phyloP scores from a whole-genome alignment of 2,797 vertebrate species.

The Artibeus lituratus region DNA sequence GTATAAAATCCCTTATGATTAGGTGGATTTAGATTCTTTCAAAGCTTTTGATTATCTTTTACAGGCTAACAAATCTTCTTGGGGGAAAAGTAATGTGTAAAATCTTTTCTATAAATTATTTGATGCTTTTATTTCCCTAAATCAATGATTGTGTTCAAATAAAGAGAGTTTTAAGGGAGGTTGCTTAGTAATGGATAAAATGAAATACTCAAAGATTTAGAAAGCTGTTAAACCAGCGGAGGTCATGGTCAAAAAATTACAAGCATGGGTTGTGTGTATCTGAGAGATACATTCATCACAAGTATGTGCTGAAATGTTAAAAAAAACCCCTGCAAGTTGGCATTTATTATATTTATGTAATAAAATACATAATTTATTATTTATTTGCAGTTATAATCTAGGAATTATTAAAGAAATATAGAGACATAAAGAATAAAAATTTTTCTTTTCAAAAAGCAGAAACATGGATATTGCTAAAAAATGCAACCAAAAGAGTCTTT shows the following conservation, averaged over 20 bases:
- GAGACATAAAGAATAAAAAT: neutral
- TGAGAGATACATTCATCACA: neutral
- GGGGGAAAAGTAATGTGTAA: conserved; percentile 34
- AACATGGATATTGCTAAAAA: neutral
- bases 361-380: neutral
- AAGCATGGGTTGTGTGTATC: neutral
- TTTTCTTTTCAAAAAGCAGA: neutral
- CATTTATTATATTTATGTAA: neutral
- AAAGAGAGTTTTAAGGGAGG: conserved; percentile 42
- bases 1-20: conserved; percentile 48
- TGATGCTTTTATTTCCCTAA: conserved; percentile 57
- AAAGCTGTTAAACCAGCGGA: neutral
- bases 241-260: neutral
- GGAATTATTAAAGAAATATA: neutral
- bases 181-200: conserved; percentile 34
- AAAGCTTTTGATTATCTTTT: conserved; percentile 30
- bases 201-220: conserved; percentile 35
- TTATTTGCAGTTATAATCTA: neutral
- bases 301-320: neutral
- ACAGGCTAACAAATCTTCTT: conserved; percentile 35
- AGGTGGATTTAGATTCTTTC: conserved; percentile 37
- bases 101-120: conserved; percentile 49
- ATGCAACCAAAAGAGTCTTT: neutral
- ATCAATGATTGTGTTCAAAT: neutral
- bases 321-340: neutral